A percentile compares a stretch with the other conserved stretches of the same genome.
Conservation (phyloP, 35 echinoderm and acorn worm species). For the Diadema setosum region DNA sequence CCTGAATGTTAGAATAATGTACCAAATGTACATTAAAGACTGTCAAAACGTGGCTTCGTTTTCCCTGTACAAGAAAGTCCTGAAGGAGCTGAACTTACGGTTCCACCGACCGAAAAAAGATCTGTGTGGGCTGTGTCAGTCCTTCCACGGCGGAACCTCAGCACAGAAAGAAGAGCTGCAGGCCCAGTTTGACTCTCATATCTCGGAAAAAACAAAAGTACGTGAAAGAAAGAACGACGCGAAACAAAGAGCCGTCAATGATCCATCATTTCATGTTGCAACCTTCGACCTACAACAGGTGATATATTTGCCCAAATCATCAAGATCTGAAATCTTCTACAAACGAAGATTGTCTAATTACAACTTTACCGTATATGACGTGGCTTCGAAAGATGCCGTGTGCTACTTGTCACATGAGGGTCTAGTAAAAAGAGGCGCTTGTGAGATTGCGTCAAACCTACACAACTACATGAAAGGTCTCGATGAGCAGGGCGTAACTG, state of each 20-base stretch:
- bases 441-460: slow-evolving; percentile 49
- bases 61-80: neutral
- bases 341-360: slow-evolving; percentile 53
- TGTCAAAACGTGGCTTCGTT: neutral
- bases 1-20: slow-evolving; percentile 22
- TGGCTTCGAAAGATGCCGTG: slow-evolving; percentile 2
- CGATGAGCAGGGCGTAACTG: slow-evolving; percentile 16
- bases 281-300: slow-evolving; percentile 70
- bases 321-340: slow-evolving; percentile 48
- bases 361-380: slow-evolving; percentile 76
- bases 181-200: neutral
- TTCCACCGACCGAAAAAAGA: slow-evolving; percentile 66
- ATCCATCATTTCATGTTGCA: neutral
- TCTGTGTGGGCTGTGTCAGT: slow-evolving; percentile 42
- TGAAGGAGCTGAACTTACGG: slow-evolving; percentile 23
- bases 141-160: neutral
- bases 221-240: neutral
- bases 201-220: slow-evolving; percentile 21
- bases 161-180: neutral
- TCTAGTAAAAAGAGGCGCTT: neutral
- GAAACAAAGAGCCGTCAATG: neutral
- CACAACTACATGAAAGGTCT: neutral
- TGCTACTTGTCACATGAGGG: slow-evolving; percentile 59
- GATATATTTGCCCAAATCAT: slow-evolving; percentile 52
- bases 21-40: slow-evolving; percentile 20